A percentile compares a stretch with the other conserved stretches of the same genome.
These are phyloP conservation scores for Pediacus dermestoides DNA, from an alignment of 2,888 invertebrate genomes.

Conservation along the genomic window DNA sequence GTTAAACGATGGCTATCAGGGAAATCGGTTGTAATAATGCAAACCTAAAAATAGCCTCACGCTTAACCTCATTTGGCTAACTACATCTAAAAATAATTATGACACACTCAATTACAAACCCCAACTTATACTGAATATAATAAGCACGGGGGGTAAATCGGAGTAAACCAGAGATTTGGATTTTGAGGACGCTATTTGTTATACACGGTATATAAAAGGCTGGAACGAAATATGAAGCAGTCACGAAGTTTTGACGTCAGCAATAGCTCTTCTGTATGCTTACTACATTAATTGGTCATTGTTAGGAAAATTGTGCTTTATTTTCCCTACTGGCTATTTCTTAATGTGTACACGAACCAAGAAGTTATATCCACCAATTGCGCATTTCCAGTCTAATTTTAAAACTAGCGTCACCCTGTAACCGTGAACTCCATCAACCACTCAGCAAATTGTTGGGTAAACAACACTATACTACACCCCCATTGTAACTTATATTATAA, in stretches of 20 bases:
- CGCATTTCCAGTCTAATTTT: conserved; percentile 16
- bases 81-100: too few relatives aligned
- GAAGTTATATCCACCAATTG: conserved; percentile 8
- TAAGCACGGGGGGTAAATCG: conserved; percentile 7
- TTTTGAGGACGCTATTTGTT: conserved; percentile 8
- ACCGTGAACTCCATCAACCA: neutral
- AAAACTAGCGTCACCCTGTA: conserved; percentile 13
- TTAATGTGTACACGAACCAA: conserved; percentile 10
- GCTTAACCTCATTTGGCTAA: too few relatives aligned
- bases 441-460: conserved; percentile 8
- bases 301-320: conserved; percentile 13
- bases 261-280: conserved; percentile 9
- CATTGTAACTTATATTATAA: conserved; percentile 1
- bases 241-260: conserved; percentile 29
- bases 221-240: conserved; percentile 21
- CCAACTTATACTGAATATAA: conserved; percentile 2
- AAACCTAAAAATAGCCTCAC: too few relatives aligned
- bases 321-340: neutral
- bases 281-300: conserved; percentile 14
- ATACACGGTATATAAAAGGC: neutral
- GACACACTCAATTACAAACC: too few relatives aligned
- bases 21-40: too few relatives aligned
- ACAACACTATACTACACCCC: conserved; percentile 7
- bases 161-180: conserved; percentile 9
- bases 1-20: too few relatives aligned